These are phyloP conservation scores for Rhabdomys dilectus DNA, from an alignment of 2,113 vertebrate genomes.

Conservation along the genomic window DNA sequence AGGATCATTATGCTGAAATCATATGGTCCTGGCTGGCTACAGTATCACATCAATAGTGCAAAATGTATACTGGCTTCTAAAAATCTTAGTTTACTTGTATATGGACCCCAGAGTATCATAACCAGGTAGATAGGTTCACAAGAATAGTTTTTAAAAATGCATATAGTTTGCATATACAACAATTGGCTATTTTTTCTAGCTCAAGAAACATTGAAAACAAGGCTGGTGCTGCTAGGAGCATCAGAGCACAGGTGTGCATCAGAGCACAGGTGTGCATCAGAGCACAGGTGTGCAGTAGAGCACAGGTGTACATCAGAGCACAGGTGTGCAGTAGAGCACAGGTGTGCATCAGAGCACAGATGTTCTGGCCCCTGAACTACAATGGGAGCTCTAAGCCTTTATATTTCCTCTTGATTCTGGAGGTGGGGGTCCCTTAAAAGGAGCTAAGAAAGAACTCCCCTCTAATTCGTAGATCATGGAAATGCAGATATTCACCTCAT, in stretches of 20 bases:
- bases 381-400: conserved; percentile 62
- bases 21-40: conserved; percentile 73
- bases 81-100: conserved; percentile 70
- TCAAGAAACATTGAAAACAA: conserved; percentile 75
- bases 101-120: conserved; percentile 76
- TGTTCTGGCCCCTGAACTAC: conserved; percentile 71
- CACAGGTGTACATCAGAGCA: too few species aligned
- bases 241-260: conserved; percentile 55
- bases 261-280: not conserved
- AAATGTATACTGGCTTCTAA: conserved; percentile 66
- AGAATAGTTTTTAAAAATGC: conserved; percentile 69
- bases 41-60: conserved; percentile 77
- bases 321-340: too few species aligned
- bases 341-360: conserved; percentile 33
- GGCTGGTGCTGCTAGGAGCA: conserved; percentile 75
- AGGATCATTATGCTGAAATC: conserved; percentile 79
- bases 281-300: too few species aligned
- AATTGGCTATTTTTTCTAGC: conserved; percentile 76
- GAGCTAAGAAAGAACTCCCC: conserved; percentile 82
- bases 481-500: conserved; percentile 76
- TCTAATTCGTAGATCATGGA: conserved; percentile 78
- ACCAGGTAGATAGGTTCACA: conserved; percentile 79
- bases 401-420: conserved; percentile 72
- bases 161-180: conserved; percentile 69
- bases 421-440: conserved; percentile 71